Evolutionary conservation across 2,888 invertebrate genomes (phyloP), one percentile per base, ranked within the genome.

Genomic region (Ophion ellenae): DNA sequence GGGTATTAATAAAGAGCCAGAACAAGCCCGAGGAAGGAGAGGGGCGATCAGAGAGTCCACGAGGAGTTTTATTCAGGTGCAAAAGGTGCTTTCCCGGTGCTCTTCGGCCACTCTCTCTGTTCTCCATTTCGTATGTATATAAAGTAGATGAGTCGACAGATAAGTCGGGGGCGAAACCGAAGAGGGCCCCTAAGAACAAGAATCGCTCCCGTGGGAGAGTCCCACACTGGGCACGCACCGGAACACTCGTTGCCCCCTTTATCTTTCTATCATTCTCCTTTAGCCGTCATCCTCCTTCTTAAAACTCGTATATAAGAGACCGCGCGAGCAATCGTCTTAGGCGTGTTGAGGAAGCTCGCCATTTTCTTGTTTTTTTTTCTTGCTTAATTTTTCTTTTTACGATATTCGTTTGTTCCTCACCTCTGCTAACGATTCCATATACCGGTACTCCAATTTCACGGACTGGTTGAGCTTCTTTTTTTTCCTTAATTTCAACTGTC

Each of bases 161-260:
- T 88, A 88, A 89, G 77, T 74, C 82, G 77, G 85, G 74, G 82
- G 75, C 61, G 47, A 79, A 71, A 79, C 59, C 67, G 82, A 83
- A 86, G 83, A 84, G 79, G 75, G 81, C 64, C 53, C 57, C 28
- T 36, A 61, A 76, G 70, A 75, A 78, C 47, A 77, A 88, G 88
- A 87, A 89, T 88, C 87, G 88, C 81, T 81, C 88, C 89, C 93
- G 93, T 93, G 93, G 91, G 93, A 93, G 91, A 92, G 87, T 93
- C 93, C 91, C 93, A 93, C 93, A 93, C 91, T 90, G 90, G 88
- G 91, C 93, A 93, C 88, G 89, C 91, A 93, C 92, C 93, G 93
- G 93, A 93, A 93, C 93, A 90, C 88, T 88, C 85, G 53, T 83
- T 80, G 84, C 87, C 69, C 81, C 69, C 69, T 79, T 71, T 83